These are phyloP conservation scores for Chelonus insularis DNA, from an alignment of 1,140 invertebrate genomes.

Conservation along the genomic window DNA sequence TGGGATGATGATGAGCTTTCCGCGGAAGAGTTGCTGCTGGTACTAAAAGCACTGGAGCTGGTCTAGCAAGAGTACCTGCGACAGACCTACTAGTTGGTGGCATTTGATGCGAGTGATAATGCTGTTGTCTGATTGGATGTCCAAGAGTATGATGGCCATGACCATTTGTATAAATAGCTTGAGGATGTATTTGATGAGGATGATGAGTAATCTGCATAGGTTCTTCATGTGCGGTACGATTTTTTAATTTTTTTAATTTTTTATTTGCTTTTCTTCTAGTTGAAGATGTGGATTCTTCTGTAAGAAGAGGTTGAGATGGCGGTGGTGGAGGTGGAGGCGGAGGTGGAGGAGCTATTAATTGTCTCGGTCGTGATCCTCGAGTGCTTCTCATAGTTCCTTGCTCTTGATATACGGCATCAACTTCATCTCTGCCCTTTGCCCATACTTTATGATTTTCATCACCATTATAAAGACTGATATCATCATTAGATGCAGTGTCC, in stretches of 20 bases:
- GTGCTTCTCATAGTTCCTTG: slow-evolving; percentile 73
- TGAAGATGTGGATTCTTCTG: slow-evolving; percentile 45
- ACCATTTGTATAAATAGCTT: slow-evolving; percentile 49
- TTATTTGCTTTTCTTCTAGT: slow-evolving; percentile 56
- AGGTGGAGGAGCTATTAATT: slow-evolving; percentile 78
- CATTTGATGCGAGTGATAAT: slow-evolving; percentile 56
- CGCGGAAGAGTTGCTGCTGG: slow-evolving; percentile 63
- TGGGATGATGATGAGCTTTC: slow-evolving; percentile 56
- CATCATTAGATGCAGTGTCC: slow-evolving; percentile 69
- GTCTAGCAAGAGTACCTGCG: slow-evolving; percentile 57
- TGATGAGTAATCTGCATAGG: slow-evolving; percentile 43
- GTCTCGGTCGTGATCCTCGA: slow-evolving; percentile 76
- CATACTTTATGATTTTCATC: slow-evolving; percentile 94
- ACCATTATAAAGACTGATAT: slow-evolving; percentile 80
- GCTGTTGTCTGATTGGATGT: slow-evolving; percentile 58
- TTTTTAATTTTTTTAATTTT: slow-evolving; percentile 58
- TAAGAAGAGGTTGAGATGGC: slow-evolving; percentile 53
- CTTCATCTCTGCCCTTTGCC: slow-evolving; percentile 76
- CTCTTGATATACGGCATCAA: slow-evolving; percentile 73
- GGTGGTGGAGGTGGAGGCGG: slow-evolving; percentile 69
- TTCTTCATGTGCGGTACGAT: slow-evolving; percentile 44
- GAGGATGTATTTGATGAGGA: slow-evolving; percentile 44
- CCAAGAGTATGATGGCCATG: slow-evolving; percentile 57
- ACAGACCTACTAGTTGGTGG: slow-evolving; percentile 58
- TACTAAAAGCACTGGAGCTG: slow-evolving; percentile 61